Base-by-base conservation (phyloP, 53 echinoderm and acorn worm genomes). In the Apostichopus leukothele region DNA sequence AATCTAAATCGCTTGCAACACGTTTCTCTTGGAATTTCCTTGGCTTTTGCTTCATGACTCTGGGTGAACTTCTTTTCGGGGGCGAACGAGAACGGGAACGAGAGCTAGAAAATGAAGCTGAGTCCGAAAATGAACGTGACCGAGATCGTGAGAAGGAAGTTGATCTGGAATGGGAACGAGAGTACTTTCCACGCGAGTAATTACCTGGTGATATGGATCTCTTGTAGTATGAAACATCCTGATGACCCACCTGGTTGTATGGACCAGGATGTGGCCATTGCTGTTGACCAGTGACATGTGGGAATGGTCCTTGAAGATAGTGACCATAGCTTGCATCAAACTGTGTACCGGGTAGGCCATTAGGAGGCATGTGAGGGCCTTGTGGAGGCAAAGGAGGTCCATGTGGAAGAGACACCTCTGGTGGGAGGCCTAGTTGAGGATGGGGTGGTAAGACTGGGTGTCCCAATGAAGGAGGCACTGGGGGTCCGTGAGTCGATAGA, bases 111-210 rank as follows among this genome's bases (percentile, higher is more conserved):
- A 81, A 81, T 10, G 85, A 85, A 26, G 22, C 60, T 13, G 63
- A 26, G 50, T 12, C 50, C 23, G 85, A 85, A 63, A 66, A 50
- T 86, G 89, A 53, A 85, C 53, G 53, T 83, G 89, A 89, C 61
- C 84, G 27, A 53, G 89, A 89, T 85, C 86, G 79, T 85, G 89
- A 71, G 76, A 76, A 51, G 71, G 86, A 89, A 84, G 53, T 84
- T 78, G 89, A 84, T 85, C 66, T 59, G 7, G 85, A 85, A 25
- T 18, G 26, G 6, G 85, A 85, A 59, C 67, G 61, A 27, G 85
- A 85, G 66, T 67, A 67, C 26, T 7, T 20, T 63, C 50, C 85
- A 5, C 22, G 85, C 9, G 85, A 85, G 4, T 22, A 39, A 39
- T 85, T 67, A 21, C 85, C 68, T 14, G 85, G 85, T 25, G 85